Conservation (phyloP, 2,888 invertebrate genomes). For the Ephialtes manifestator region DNA sequence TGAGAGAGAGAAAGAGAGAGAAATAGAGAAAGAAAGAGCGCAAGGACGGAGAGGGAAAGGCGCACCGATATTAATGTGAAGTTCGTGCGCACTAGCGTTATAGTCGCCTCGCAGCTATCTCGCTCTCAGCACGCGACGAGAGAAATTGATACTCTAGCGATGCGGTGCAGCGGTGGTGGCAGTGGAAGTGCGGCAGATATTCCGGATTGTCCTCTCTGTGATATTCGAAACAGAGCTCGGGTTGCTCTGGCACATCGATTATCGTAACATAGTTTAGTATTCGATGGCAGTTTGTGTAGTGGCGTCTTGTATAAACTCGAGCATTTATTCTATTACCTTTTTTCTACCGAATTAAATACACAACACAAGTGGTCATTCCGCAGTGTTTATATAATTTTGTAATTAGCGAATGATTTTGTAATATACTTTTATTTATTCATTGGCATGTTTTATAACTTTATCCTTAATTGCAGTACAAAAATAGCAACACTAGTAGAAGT, state of each 20-base stretch:
- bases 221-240: slow-evolving; percentile 43
- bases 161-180: slow-evolving; percentile 20
- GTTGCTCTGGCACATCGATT: slow-evolving; percentile 37
- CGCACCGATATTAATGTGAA: slow-evolving; percentile 61
- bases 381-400: background rate
- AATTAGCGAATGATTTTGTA: background rate
- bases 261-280: slow-evolving; percentile 30
- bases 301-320: background rate
- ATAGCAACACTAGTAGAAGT: too few species aligned
- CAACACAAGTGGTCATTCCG: background rate
- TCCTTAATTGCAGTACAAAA: too few species aligned
- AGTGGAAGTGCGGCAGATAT: slow-evolving; percentile 31
- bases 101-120: slow-evolving; percentile 62
- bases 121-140: slow-evolving; percentile 71
- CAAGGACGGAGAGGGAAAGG: slow-evolving; percentile 45
- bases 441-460: background rate
- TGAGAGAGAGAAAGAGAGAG: background rate
- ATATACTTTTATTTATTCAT: background rate
- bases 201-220: slow-evolving; percentile 56
- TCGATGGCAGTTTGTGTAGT: background rate
- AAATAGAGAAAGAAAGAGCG: background rate
- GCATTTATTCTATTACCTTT: background rate
- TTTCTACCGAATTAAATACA: too few species aligned
- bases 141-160: slow-evolving; percentile 70
- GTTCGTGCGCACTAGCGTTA: slow-evolving; percentile 60